Evolutionary conservation across 2,113 vertebrate species (phyloP).

Genomic region (Sylvilagus bachmani): DNA sequence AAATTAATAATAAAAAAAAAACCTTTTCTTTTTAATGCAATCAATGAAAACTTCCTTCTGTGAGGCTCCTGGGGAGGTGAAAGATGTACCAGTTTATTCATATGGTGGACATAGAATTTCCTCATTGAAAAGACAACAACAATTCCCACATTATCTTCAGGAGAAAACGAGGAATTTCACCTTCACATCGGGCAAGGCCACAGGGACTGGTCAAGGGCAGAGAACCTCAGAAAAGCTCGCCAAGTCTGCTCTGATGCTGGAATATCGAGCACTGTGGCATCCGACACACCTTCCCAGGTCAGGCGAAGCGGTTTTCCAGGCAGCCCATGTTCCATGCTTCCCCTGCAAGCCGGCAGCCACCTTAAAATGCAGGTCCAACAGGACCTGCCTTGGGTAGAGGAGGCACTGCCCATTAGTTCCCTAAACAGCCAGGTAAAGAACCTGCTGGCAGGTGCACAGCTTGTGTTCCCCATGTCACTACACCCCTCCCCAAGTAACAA

Average conservation of each 20-base stretch:
- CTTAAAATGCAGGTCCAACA: neutral
- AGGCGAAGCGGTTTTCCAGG: neutral
- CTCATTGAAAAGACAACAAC: neutral
- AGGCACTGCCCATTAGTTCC: neutral
- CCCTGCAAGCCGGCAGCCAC: no score
- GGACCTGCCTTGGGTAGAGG: neutral
- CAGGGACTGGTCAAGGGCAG: neutral
- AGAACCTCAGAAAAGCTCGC: neutral
- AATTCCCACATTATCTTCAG: neutral
- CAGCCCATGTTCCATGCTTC: neutral
- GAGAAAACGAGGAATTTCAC: neutral
- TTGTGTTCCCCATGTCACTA: neutral
- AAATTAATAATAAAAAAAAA: no score
- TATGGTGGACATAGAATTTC: neutral
- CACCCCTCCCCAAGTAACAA: conserved; percentile 5
- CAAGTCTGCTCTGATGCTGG: neutral
- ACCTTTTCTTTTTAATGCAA: neutral
- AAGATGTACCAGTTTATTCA: neutral
- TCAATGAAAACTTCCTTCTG: neutral
- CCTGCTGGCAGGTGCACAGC: neutral
- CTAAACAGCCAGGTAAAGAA: neutral
- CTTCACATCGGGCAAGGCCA: neutral
- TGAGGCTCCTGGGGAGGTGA: neutral
- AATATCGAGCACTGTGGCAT: neutral
- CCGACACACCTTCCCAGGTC: neutral